Evolutionary conservation across 2,888 invertebrate genomes (phyloP), one percentile per base, ranked within the genome.

Genomic region (Slavum lentiscoides): DNA sequence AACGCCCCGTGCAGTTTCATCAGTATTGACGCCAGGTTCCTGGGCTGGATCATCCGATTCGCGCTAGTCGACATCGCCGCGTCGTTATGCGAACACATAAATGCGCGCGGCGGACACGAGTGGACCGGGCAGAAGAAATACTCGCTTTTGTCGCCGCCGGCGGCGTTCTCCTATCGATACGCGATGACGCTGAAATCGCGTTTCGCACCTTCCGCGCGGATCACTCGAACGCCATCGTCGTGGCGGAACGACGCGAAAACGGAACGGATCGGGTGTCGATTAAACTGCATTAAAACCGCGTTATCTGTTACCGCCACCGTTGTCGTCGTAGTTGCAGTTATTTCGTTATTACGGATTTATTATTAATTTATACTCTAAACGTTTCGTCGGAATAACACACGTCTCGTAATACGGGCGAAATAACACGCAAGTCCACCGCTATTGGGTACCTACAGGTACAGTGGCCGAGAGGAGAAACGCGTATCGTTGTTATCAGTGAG

Each of bases 11-110:
- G 97, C 84, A 97, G 89, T 89, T 96, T 95, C 84, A 95, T 96
- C 88, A 97, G 93, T 89, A 97, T 91, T 85, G 94, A 94, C 85
- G 93, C 91, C 86, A 94, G 92, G 89, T 93, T 93, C 88, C 93
- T 93, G 85, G 90, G 89, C 89, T 92, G 93, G 87, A 91, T 91
- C 88, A 92, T 91, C 19, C 92, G 92, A 88, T 91, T 92, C 83
- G 85, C 85, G 88, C 92, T 90, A 39, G 80, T 72, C 17, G 80
- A 80, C 80, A 80, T 80, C 89, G 87, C 69, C 43, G 15, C 67
- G 67, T 30, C 30, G 30, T 30, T 30, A 30, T 75, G 49, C 55
- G 21, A 70, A 55, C 70, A 72, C 80, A 80, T 80, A 21, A 80
- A 80, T 68, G 55, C 49, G 23, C 17, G 2, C 53, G 53, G 30